Conservation (phyloP, 2,113 vertebrate species). For the Sinocyclocheilus anshuiensis region DNA sequence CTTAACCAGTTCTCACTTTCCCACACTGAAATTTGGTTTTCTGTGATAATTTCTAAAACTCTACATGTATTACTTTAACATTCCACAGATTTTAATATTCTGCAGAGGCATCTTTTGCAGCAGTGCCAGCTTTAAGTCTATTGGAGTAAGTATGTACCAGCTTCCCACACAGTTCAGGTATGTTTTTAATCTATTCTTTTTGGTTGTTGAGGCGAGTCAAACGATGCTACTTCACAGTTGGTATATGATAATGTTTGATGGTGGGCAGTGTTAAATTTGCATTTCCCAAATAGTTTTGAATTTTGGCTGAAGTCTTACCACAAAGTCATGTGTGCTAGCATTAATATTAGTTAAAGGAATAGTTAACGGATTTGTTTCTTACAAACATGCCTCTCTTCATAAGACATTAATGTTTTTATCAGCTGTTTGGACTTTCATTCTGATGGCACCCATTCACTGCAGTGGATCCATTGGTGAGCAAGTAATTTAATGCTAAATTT, state of each 20-base stretch:
- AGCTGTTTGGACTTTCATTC: background rate
- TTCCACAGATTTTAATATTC: background rate
- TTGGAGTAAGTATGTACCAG: background rate
- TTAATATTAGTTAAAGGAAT: background rate
- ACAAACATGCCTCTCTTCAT: too few relatives aligned
- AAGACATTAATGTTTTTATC: background rate
- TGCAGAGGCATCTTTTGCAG: background rate
- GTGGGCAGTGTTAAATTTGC: slow-evolving; percentile 10
- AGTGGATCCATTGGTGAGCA: background rate
- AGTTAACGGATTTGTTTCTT: background rate
- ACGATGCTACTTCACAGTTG: background rate
- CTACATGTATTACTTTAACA: background rate
- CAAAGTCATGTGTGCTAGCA: background rate
- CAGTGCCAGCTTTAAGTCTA: background rate
- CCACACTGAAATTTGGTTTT: background rate
- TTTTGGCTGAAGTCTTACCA: background rate
- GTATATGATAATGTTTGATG: background rate
- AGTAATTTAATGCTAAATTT: background rate
- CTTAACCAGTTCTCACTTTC: background rate
- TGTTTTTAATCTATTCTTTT: background rate
- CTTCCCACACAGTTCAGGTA: slow-evolving; percentile 31
- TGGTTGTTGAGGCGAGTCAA: background rate
- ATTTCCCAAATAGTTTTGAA: background rate
- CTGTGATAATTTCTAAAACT: background rate
- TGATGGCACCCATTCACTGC: background rate